Evolutionary conservation across 2,888 invertebrate species (phyloP).

Genomic region (Macrosoma leucophasiata): DNA sequence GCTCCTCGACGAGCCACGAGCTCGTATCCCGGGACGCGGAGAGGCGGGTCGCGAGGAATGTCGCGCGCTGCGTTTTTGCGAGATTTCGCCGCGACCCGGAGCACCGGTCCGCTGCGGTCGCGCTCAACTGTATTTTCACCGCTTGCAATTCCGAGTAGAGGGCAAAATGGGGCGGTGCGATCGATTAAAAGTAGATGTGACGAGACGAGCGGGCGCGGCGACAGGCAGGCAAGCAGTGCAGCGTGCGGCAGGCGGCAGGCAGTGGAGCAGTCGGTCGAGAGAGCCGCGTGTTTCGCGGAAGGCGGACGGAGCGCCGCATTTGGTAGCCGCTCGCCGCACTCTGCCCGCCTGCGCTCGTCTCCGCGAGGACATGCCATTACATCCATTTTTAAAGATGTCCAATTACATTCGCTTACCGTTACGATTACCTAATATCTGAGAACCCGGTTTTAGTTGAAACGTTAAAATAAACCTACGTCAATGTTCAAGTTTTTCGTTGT

Average conservation of each 20-base stretch:
- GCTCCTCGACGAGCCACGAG: slow-evolving; percentile 5
- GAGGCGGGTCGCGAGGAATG: slow-evolving; percentile 19
- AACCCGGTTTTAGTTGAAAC: no score
- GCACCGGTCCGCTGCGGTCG: slow-evolving; percentile 10
- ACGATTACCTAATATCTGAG: no score
- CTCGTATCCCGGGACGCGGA: slow-evolving; percentile 8
- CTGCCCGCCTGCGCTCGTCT: no score
- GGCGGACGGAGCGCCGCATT: slow-evolving; percentile 21
- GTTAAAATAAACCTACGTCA: no score
- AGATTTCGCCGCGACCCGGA: slow-evolving; percentile 18
- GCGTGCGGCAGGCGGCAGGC: slow-evolving; percentile 6
- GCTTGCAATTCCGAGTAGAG: no score
- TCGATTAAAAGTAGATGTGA: no score
- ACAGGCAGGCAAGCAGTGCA: slow-evolving; percentile 5
- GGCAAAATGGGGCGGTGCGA: no score
- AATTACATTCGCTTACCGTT: no score
- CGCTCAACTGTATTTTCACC: slow-evolving; percentile 12
- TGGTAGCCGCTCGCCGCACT: slow-evolving; percentile 14
- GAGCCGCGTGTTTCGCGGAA: slow-evolving; percentile 16
- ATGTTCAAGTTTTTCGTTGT: no score
- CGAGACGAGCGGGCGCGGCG: slow-evolving; percentile 1
- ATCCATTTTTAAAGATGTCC: no score
- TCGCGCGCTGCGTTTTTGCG: slow-evolving; percentile 29
- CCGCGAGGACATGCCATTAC: no score
- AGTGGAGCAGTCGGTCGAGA: slow-evolving; percentile 10